Evolutionary conservation across 2,797 vertebrate species (phyloP).

Genomic region (Sternotherus odoratus): DNA sequence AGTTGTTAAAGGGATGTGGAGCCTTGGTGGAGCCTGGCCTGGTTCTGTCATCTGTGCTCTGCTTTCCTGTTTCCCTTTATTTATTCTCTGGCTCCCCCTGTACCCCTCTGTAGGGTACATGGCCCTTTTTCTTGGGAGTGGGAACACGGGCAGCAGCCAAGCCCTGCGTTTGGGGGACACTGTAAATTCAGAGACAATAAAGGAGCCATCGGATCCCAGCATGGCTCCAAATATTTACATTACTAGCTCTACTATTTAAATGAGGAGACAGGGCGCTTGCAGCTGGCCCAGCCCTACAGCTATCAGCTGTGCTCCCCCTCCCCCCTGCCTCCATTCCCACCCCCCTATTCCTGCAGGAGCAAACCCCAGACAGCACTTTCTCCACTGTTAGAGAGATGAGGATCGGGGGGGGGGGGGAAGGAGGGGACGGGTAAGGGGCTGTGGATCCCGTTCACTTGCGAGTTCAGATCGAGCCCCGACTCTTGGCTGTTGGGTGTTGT

Average conservation of each 20-base stretch:
- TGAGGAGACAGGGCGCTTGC: slow-evolving; percentile 1
- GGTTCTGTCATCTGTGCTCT: not conserved
- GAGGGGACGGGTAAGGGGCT: not conserved
- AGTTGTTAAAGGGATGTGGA: not conserved
- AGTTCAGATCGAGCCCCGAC: not conserved
- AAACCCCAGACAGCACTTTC: not conserved
- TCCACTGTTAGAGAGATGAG: not conserved
- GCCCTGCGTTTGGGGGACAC: not conserved
- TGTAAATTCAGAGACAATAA: slow-evolving; percentile 55
- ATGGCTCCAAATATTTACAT: slow-evolving; percentile 29
- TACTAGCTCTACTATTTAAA: slow-evolving; percentile 48
- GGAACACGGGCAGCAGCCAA: slow-evolving; percentile 1
- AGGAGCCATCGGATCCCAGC: slow-evolving; percentile 16
- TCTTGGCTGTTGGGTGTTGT: not conserved
- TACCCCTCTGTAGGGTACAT: not conserved
- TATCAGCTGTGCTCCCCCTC: not conserved
- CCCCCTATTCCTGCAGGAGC: not conserved
- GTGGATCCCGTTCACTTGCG: not conserved
- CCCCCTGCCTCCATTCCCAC: rapidly evolving
- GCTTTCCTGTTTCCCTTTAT: not conserved
- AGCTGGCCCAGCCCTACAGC: not conserved
- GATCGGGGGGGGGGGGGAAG: not conserved
- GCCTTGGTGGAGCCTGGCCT: not conserved
- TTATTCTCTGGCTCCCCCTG: not conserved
- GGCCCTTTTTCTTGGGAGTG: not conserved